Percentiles rank a stretch among this genome's conserved stretches.
These are phyloP conservation scores for Microtus ochrogaster DNA, from an alignment of 2,113 vertebrate species.

Conservation along the genomic window DNA sequence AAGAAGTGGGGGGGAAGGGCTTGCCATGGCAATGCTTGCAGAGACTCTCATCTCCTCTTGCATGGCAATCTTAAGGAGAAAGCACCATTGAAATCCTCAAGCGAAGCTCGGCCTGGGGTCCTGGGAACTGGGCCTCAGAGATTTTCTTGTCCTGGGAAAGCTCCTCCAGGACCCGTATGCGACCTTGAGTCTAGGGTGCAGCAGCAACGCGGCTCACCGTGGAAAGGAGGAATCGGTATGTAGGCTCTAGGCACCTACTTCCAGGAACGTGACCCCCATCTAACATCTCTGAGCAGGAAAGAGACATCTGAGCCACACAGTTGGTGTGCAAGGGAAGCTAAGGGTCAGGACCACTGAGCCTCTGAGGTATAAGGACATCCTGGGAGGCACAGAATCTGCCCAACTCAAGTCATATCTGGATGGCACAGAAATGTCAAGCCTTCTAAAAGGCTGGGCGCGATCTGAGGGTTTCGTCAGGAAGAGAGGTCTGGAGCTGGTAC, in stretches of 20 bases:
- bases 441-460: neutral
- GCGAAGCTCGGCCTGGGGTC: slow-evolving; percentile 59
- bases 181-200: neutral
- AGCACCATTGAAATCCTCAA: slow-evolving; percentile 84
- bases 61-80: slow-evolving; percentile 80
- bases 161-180: neutral
- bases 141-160: neutral
- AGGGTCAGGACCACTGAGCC: neutral
- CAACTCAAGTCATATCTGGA: neutral
- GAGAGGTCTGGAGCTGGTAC: neutral
- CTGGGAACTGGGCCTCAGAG: neutral
- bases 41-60: slow-evolving; percentile 77
- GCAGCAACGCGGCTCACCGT: neutral
- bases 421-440: neutral
- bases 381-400: neutral
- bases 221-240: neutral
- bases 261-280: neutral
- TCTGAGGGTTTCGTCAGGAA: neutral
- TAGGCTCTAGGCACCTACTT: too few species aligned
- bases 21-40: slow-evolving; percentile 83
- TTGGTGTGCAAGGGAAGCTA: neutral
- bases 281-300: neutral
- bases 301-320: neutral
- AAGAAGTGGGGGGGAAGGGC: slow-evolving; percentile 16
- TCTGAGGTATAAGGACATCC: neutral